These are phyloP conservation scores for Gambusia yucatana DNA, from an alignment of 2,797 vertebrate species.

Conservation along the genomic window DNA sequence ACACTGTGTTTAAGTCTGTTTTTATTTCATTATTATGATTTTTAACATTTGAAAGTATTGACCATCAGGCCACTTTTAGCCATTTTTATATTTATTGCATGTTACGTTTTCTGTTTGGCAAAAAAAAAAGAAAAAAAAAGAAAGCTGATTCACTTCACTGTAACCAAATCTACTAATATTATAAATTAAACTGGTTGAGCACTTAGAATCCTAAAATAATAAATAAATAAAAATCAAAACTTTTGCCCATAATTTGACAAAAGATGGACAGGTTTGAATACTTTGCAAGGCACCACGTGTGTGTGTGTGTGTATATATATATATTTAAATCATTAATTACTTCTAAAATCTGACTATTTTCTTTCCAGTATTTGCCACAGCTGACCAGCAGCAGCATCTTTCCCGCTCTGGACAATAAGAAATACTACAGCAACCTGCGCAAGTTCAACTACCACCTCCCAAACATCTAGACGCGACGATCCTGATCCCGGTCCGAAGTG, in stretches of 20 bases:
- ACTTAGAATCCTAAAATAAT: background rate
- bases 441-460: slow-evolving; percentile 91
- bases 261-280: background rate
- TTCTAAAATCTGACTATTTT: background rate
- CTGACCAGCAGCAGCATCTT: slow-evolving; percentile 87
- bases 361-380: slow-evolving; percentile 87
- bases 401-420: slow-evolving; percentile 89
- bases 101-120: too few relatives aligned
- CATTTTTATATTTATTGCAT: too few relatives aligned
- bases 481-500: background rate
- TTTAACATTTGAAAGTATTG: too few relatives aligned
- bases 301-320: background rate
- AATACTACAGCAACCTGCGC: slow-evolving; percentile 85
- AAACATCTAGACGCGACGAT: slow-evolving; percentile 84
- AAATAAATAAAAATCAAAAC: background rate
- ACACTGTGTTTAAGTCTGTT: too few relatives aligned
- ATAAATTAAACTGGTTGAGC: background rate
- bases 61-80: too few relatives aligned
- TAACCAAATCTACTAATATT: too few relatives aligned
- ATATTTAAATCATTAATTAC: background rate
- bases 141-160: too few relatives aligned
- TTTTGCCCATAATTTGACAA: background rate
- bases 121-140: too few relatives aligned
- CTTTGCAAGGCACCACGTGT: background rate
- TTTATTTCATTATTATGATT: too few relatives aligned